Evolutionary conservation across 2,888 invertebrate species (phyloP).

Genomic region (Saturnia japonica): DNA sequence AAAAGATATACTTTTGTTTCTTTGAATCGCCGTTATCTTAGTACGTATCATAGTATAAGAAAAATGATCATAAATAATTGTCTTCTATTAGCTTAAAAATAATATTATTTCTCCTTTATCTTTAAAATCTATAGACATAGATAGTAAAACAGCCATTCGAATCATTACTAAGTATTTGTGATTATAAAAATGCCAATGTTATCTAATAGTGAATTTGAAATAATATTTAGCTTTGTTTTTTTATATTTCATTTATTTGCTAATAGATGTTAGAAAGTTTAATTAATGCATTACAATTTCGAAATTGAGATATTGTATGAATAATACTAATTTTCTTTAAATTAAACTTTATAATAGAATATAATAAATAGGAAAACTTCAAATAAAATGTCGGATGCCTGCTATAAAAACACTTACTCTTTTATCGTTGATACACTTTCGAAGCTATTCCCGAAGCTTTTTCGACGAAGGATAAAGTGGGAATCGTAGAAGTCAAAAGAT

Average conservation of each 20-base stretch:
- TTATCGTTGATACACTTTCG: no score
- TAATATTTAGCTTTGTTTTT: neutral
- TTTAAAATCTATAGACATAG: neutral
- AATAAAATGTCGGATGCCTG: neutral
- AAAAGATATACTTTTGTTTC: neutral
- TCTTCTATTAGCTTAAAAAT: neutral
- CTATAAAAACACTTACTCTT: no score
- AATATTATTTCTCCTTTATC: neutral
- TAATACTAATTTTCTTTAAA: neutral
- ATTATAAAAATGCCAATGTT: neutral
- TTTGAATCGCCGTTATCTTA: no score
- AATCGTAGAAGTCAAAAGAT: no score
- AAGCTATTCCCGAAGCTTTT: no score
- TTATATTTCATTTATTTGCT: neutral
- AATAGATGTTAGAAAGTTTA: neutral
- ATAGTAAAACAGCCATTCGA: neutral
- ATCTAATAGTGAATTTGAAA: neutral
- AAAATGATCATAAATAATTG: neutral
- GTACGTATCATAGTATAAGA: neutral
- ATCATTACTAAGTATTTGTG: neutral
- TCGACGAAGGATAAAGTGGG: no score
- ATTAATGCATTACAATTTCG: neutral
- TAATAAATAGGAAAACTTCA: neutral
- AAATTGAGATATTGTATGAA: neutral
- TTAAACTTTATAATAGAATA: neutral